phyloP scores from a whole-genome alignment of 2,888 invertebrate species.

The Thereva nobilitata region DNA sequence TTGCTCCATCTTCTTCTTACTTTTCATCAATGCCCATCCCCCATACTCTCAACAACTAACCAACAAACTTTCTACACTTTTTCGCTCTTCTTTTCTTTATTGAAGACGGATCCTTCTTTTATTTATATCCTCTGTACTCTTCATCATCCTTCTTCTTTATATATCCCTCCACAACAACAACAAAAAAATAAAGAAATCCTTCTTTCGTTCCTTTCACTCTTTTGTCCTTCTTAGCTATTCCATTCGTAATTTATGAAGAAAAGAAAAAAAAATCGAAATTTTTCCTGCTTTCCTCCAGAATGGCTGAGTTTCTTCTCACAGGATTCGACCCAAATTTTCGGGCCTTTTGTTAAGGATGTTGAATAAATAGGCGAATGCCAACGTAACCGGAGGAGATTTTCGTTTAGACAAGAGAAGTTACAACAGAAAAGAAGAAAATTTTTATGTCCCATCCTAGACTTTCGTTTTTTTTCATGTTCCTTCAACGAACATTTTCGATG shows the following conservation, averaged over 20 bases:
- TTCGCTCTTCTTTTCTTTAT: constrained; percentile 20
- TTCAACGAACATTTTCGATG: too few relatives aligned
- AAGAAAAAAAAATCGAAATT: neutral
- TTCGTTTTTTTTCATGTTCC: too few relatives aligned
- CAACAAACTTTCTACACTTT: neutral
- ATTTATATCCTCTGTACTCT: constrained; percentile 13
- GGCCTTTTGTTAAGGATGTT: neutral
- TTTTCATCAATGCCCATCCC: neutral
- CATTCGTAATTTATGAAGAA: constrained; percentile 24
- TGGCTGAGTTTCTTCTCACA: constrained; percentile 9
- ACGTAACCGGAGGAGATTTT: constrained; percentile 18
- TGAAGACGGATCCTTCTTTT: constrained; percentile 11
- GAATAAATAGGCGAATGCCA: constrained; percentile 22
- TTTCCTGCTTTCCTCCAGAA: constrained; percentile 5
- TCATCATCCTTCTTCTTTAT: constrained; percentile 3
- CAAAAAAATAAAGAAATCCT: neutral
- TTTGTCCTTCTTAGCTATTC: neutral
- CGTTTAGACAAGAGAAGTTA: constrained; percentile 12
- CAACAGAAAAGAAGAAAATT: too few relatives aligned
- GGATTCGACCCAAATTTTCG: constrained; percentile 21
- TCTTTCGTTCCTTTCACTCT: neutral
- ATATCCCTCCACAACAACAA: neutral
- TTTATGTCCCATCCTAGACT: too few relatives aligned
- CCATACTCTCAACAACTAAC: constrained; percentile 6
- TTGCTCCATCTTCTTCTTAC: too few relatives aligned